These are phyloP conservation scores for Choloepus didactylus DNA, from an alignment of 2,797 vertebrate genomes.

Conservation along the genomic window DNA sequence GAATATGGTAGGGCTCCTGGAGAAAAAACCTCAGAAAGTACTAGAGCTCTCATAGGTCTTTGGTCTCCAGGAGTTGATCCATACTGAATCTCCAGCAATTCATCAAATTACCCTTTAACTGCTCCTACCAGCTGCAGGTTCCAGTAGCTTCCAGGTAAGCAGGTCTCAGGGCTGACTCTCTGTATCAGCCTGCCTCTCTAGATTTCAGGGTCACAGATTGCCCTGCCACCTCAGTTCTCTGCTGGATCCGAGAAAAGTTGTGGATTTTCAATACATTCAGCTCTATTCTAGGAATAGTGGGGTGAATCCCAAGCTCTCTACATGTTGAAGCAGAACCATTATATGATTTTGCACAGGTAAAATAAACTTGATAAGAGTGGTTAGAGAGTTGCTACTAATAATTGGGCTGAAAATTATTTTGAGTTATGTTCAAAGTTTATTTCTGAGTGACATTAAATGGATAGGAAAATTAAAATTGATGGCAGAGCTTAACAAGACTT, in stretches of 20 bases:
- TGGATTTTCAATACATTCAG: not conserved
- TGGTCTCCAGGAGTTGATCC: not conserved
- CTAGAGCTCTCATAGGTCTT: not conserved
- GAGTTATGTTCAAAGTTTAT: not conserved
- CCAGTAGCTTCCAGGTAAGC: not conserved
- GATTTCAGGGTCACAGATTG: not conserved
- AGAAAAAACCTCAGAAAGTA: not conserved
- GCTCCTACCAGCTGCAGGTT: not conserved
- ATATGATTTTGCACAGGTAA: conserved; percentile 9
- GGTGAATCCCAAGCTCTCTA: not conserved
- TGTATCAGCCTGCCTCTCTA: not conserved
- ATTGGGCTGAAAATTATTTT: conserved; percentile 9
- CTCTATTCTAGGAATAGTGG: not conserved
- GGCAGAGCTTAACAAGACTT: not conserved
- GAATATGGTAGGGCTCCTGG: not conserved
- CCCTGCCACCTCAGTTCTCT: not conserved
- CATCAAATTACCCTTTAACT: not conserved
- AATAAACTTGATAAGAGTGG: conserved; percentile 11
- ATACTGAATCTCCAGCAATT: not conserved
- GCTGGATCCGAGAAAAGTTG: not conserved
- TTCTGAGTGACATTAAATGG: not conserved
- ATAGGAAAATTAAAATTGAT: conserved; percentile 14
- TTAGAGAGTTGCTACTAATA: not conserved
- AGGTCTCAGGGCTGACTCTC: not conserved
- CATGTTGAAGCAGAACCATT: not conserved